These are phyloP conservation scores for Drosophila recens DNA, from an alignment of 2,888 invertebrate species.

Conservation along the genomic window DNA sequence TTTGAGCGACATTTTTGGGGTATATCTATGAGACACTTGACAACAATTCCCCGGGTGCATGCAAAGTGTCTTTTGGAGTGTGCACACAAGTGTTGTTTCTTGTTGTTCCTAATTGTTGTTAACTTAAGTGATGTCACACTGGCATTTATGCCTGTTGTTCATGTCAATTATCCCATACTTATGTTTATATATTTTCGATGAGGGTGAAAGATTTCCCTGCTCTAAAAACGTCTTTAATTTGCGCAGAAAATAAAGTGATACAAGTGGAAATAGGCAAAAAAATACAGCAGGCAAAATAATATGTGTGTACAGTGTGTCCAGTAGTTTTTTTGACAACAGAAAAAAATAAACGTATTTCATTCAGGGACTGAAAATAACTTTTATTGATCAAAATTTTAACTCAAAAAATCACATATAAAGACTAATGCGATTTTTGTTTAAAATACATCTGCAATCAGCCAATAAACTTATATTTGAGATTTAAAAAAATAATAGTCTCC, in stretches of 20 bases:
- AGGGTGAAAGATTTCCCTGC: background rate
- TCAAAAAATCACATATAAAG: too few species aligned
- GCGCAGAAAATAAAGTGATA: slow-evolving; percentile 10
- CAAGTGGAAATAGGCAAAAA: slow-evolving; percentile 19
- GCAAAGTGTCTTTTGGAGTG: slow-evolving; percentile 33
- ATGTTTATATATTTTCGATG: background rate
- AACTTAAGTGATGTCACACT: slow-evolving; percentile 47
- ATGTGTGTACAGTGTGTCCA: background rate
- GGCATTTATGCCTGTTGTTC: slow-evolving; percentile 42
- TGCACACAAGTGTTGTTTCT: slow-evolving; percentile 38
- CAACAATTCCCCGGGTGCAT: slow-evolving; percentile 49
- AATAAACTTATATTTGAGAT: too few species aligned
- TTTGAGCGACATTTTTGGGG: slow-evolving; percentile 18
- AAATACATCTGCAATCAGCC: too few species aligned
- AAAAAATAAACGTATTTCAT: background rate
- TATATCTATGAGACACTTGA: slow-evolving; percentile 35
- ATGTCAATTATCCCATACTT: slow-evolving; percentile 46
- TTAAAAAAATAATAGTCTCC: too few species aligned
- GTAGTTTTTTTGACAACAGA: background rate
- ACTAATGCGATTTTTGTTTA: too few species aligned
- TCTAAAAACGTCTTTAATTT: slow-evolving; percentile 34
- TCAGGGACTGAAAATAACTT: too few species aligned
- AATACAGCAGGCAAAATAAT: slow-evolving; percentile 20
- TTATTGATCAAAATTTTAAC: too few species aligned
- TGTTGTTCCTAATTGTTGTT: slow-evolving; percentile 35